Base-by-base conservation (phyloP, 1,140 invertebrate species). In the Drosophila guanche region DNA sequence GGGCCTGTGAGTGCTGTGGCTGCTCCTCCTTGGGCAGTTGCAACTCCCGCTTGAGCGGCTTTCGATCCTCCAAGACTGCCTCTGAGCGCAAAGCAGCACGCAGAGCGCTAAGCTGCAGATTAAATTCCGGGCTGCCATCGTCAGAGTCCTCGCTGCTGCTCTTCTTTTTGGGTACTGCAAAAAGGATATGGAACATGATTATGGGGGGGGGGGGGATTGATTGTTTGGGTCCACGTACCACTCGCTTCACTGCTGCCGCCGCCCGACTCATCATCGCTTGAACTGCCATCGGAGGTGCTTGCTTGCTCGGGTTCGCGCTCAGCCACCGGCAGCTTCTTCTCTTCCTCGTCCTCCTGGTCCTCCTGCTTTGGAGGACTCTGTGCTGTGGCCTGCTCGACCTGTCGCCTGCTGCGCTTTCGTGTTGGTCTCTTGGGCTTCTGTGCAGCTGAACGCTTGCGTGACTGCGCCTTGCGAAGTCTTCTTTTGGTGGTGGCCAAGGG, bases 71-170 rank as follows among this genome's bases (percentile, higher is more conserved):
- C 40, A 60, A 47, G 10, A 50, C 41, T 4, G 54, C 75, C 45
- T 84, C 72, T 8, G 77, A 63, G 23, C 81, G 77, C 0, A 86
- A 40, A 6, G 57, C 77, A 5, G 57, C 77, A 0, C 77, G 53
- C 57, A 85, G 50, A 0, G 68, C 68, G 45, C 83, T 85, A 0
- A 85, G 60, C 50, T 53, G 53, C 1, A 86, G 12, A 25, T 84
- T 84, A 4, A 37, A 3, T 37, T 60, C 80, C 2, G 55, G 65
- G 66, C 80, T 85, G 45, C 78, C 63, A 22, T 59, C 70, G 23
- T 67, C 73, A 5, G 68, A 62, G 12, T 52, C 66, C 47, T 58
- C 55, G 45, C 43, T 63, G 55, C 47, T 66, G 23, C 40, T 74
- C 41, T 45, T 69, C 20, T 52, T 29, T n/a, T 55, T 59, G 14